Percentiles rank a stretch among this genome's conserved stretches.
Evolutionary conservation across 2,797 vertebrate species (phyloP).

Genomic region (Xenops minutus): DNA sequence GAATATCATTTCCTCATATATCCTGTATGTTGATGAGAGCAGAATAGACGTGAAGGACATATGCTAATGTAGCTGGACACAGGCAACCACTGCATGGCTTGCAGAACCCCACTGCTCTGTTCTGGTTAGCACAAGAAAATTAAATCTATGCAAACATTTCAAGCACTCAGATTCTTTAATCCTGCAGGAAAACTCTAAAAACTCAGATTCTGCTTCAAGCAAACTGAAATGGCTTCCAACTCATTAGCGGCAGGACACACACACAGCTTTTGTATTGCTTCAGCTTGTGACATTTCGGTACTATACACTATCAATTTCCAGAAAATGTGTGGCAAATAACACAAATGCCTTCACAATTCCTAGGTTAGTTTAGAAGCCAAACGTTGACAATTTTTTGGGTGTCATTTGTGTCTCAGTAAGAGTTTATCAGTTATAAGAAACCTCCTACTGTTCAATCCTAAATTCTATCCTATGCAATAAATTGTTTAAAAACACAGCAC

Average conservation of each 20-base stretch:
- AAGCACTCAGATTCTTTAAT: background rate
- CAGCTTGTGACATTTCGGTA: background rate
- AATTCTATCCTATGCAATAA: background rate
- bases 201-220: background rate
- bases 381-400: background rate
- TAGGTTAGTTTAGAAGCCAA: background rate
- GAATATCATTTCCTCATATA: background rate
- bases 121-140: background rate
- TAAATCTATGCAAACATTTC: background rate
- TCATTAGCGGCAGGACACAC: rapidly evolving
- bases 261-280: rapidly evolving
- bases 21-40: background rate
- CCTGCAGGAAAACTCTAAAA: background rate
- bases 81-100: background rate
- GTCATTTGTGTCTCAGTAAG: background rate
- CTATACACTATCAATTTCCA: background rate
- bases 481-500: background rate
- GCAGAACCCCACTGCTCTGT: background rate
- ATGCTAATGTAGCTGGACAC: background rate
- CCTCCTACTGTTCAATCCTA: background rate
- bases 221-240: background rate
- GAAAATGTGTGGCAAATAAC: background rate
- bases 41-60: background rate
- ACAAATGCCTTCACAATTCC: background rate
- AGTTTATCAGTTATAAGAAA: background rate